Percentiles rank a stretch among this genome's conserved stretches.
Conservation (phyloP, 2,888 invertebrate species). For the Leucoma salicis region DNA sequence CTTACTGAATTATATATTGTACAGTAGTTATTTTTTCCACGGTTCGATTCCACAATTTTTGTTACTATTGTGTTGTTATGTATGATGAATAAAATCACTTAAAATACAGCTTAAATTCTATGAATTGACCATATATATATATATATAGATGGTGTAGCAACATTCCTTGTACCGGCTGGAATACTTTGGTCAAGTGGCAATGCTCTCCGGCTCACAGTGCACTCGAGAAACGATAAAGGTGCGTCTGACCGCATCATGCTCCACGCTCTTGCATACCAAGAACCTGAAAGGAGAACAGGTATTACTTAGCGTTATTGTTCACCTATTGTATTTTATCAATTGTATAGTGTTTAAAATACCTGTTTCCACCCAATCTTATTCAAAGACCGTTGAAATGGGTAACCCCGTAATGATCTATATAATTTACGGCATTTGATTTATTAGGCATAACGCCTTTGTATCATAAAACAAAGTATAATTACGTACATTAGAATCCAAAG, state of each 20-base stretch:
- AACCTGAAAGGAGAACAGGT: slow-evolving; percentile 93
- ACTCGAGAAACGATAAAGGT: slow-evolving; percentile 92
- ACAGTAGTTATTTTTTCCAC: too few relatives aligned
- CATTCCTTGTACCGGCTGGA: slow-evolving; percentile 79
- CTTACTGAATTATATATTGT: too few relatives aligned
- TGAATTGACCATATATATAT: too few relatives aligned
- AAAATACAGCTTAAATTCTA: too few relatives aligned
- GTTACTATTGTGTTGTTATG: too few relatives aligned
- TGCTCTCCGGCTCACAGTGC: slow-evolving; percentile 61
- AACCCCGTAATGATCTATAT: background rate
- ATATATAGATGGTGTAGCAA: slow-evolving; percentile 71
- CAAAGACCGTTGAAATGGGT: background rate
- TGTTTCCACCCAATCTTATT: background rate
- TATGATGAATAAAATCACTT: too few relatives aligned
- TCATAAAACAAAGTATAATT: slow-evolving; percentile 1
- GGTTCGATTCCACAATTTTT: too few relatives aligned
- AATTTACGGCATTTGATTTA: slow-evolving; percentile 1
- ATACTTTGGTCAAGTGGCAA: slow-evolving; percentile 82
- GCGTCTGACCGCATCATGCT: slow-evolving; percentile 89
- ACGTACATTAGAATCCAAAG: background rate
- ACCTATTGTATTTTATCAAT: background rate
- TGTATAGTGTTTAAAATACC: too few relatives aligned
- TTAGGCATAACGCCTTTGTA: background rate
- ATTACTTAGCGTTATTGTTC: slow-evolving; percentile 15
- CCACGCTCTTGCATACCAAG: slow-evolving; percentile 92